A percentile compares a stretch with the other conserved stretches of the same genome.
Conservation (phyloP, 2,113 vertebrate species). For the Arothron firmamentum region DNA sequence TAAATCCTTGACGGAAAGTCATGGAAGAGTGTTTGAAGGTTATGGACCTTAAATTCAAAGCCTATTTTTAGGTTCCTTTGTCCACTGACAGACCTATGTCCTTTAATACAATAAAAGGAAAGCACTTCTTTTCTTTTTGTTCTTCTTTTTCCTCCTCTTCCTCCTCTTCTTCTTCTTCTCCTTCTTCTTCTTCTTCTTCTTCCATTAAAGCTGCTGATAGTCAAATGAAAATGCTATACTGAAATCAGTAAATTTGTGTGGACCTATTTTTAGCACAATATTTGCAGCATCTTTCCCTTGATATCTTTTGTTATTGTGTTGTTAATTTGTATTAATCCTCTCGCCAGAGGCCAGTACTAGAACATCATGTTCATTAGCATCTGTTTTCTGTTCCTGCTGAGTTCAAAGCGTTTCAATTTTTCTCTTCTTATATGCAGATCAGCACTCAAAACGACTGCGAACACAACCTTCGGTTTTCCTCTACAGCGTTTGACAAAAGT, state of each 20-base stretch:
- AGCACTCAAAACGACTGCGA: constrained; percentile 48
- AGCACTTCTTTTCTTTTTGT: too few relatives aligned
- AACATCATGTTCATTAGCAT: constrained; percentile 70
- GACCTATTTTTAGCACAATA: constrained; percentile 21
- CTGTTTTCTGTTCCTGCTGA: constrained; percentile 58
- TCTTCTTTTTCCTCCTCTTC: too few relatives aligned
- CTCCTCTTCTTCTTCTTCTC: too few relatives aligned
- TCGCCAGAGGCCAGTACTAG: constrained; percentile 55
- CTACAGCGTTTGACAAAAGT: constrained; percentile 52
- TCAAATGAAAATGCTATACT: too few relatives aligned
- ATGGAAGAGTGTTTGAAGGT: neutral
- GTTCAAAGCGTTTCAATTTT: constrained; percentile 55
- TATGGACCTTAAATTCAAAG: constrained; percentile 2
- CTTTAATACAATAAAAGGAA: too few relatives aligned
- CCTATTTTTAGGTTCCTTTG: neutral
- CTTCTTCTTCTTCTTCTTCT: too few relatives aligned
- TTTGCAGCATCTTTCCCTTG: constrained; percentile 22
- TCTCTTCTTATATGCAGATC: constrained; percentile 47
- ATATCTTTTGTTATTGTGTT: constrained; percentile 30
- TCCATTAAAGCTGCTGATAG: too few relatives aligned
- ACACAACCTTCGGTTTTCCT: constrained; percentile 44
- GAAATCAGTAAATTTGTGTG: too few relatives aligned
- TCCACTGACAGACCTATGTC: constrained; percentile 5
- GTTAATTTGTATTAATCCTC: constrained; percentile 55
- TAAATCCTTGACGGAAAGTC: neutral